Evolutionary conservation across 2,113 vertebrate genomes (phyloP), one percentile per base, ranked within the genome.

Genomic region (Pavo muticus): DNA sequence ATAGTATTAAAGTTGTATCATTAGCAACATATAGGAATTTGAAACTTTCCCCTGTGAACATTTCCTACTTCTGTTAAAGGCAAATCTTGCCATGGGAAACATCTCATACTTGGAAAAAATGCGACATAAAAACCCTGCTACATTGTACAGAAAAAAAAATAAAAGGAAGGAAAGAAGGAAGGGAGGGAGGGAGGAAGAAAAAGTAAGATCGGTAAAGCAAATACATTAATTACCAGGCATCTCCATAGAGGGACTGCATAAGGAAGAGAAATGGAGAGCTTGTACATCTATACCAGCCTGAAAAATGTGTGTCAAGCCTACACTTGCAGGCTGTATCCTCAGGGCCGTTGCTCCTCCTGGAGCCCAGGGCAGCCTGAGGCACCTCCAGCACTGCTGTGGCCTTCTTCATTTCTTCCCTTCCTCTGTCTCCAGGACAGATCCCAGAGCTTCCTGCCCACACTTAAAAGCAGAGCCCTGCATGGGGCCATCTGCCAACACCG

Each of bases 81-180:
- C 30, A 52, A 20, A 24, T 18, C 65, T 68, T 57, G 47, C 18
- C 24, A 68, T 52, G 23, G 45, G 7, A 82, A 67, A 25, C 19
- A 30, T 54, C 37, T 72, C 35, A 86, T 10, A 52, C 56, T 48
- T 6, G 78, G 20, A 35, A 68, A 59, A 61, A 42, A 5, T 10
- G 35, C 45, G 64, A 44, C 18, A 45, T 8, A 17, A 35, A 15
- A 69, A 35, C 6, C 65, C 39, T 64, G 20, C 40, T 5, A 39
- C 14, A 42, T 27, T 48, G 60, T 60, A 74, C 71, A 74, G 1
- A 30, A 60, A 9, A 0, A 8, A 0, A 4, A 21, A 48, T 27
- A 32, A 71, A 63, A 16, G 10, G 2, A 39, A 4, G 11, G 1
- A 0, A 1, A 27, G 57, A 60, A 35, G n/a, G n/a, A 61, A 27